phyloP scores from a whole-genome alignment of 2,113 vertebrate species.

The Orycteropus afer region DNA sequence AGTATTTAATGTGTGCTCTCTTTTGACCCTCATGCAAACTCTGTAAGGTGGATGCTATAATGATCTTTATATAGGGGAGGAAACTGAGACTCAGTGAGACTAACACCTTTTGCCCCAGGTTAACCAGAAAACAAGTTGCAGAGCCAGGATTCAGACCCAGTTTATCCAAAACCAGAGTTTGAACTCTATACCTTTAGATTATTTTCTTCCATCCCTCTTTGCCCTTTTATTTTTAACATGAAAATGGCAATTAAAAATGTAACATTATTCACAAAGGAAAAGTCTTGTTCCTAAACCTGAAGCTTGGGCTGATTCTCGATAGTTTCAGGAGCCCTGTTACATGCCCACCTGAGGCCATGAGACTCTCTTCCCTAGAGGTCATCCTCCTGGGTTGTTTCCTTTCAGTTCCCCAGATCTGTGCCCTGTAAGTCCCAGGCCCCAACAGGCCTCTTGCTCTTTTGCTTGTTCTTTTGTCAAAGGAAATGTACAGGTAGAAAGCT shows the following conservation, averaged over 20 bases:
- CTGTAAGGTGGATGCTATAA: not conserved
- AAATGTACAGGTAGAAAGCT: not conserved
- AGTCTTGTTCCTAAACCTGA: not conserved
- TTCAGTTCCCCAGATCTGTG: not conserved
- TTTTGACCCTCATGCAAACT: not conserved
- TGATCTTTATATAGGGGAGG: not conserved
- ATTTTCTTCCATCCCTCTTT: not conserved
- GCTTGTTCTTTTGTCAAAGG: not conserved
- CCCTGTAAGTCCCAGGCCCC: not conserved
- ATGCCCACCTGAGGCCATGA: accelerated
- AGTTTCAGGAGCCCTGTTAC: not conserved
- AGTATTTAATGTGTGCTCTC: not conserved
- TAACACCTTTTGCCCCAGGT: not conserved
- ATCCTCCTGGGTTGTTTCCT: not conserved
- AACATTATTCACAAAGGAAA: not conserved
- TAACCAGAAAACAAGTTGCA: not conserved
- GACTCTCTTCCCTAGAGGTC: no score
- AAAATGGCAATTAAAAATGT: not conserved
- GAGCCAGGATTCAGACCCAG: not conserved
- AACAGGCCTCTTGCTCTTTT: not conserved
- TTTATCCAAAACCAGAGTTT: not conserved
- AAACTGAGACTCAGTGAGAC: not conserved
- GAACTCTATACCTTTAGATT: not conserved
- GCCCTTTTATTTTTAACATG: not conserved
- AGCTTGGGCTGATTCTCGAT: not conserved